phyloP scores from a whole-genome alignment of 2,113 vertebrate species.

The Mystacornis crossleyi region DNA sequence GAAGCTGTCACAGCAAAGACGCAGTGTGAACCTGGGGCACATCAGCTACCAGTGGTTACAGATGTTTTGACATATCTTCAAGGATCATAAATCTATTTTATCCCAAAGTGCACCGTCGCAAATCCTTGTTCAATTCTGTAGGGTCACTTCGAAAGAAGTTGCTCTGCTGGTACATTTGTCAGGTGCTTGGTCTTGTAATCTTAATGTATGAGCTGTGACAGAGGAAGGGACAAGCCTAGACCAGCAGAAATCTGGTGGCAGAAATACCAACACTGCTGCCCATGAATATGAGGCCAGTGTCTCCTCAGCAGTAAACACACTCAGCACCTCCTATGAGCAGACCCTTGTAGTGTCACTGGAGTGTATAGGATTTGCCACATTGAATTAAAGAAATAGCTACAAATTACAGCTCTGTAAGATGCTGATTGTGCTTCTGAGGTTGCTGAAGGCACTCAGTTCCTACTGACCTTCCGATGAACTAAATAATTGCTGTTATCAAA shows the following conservation, averaged over 20 bases:
- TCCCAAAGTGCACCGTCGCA: background rate
- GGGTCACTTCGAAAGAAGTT: background rate
- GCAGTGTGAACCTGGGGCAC: too few relatives aligned
- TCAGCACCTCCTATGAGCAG: background rate
- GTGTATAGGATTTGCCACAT: background rate
- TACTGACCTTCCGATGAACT: background rate
- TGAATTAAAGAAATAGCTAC: background rate
- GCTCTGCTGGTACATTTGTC: background rate
- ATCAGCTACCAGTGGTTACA: background rate
- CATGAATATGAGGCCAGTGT: background rate
- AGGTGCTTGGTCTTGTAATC: background rate
- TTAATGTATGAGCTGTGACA: background rate
- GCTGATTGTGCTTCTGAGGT: background rate
- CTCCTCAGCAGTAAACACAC: background rate
- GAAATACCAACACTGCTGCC: background rate
- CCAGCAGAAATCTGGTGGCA: background rate
- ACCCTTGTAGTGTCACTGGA: background rate
- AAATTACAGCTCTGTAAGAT: background rate
- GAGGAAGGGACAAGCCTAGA: background rate
- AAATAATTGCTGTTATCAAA: background rate
- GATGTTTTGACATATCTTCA: background rate
- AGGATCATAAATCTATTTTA: background rate
- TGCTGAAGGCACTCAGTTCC: background rate
- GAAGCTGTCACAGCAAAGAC: background rate
- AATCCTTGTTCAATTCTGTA: background rate